These are phyloP conservation scores for Helarctos malayanus DNA, from an alignment of 2,797 vertebrate genomes.

Conservation along the genomic window DNA sequence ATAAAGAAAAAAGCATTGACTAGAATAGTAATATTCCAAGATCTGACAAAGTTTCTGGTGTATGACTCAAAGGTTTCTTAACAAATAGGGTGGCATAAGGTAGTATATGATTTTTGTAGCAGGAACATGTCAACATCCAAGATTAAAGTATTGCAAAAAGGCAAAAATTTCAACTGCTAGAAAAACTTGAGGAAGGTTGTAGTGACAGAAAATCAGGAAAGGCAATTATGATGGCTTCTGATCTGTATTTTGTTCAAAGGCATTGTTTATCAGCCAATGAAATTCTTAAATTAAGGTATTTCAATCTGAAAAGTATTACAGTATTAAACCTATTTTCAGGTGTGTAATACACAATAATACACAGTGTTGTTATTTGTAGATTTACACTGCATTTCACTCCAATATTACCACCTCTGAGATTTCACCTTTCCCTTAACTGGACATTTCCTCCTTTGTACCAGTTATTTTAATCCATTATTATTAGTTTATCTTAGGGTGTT, in stretches of 20 bases:
- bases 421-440: background rate
- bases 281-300: conserved; percentile 1
- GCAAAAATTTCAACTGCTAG: conserved; percentile 42
- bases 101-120: conserved; percentile 8
- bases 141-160: background rate
- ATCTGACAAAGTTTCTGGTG: background rate
- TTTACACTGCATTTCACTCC: background rate
- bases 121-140: background rate
- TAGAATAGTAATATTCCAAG: background rate
- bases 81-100: background rate
- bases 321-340: background rate
- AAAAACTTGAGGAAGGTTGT: conserved; percentile 4
- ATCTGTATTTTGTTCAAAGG: conserved; percentile 9
- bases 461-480: background rate
- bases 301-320: background rate
- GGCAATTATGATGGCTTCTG: background rate
- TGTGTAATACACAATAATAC: background rate
- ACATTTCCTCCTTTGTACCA: background rate
- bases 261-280: background rate
- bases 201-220: conserved; percentile 5
- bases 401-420: background rate
- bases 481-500: background rate
- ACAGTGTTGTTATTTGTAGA: background rate
- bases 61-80: conserved; percentile 8
- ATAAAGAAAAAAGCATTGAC: background rate